Conservation (phyloP, 2,888 invertebrate species). For the Aproaerema taeniolella region DNA sequence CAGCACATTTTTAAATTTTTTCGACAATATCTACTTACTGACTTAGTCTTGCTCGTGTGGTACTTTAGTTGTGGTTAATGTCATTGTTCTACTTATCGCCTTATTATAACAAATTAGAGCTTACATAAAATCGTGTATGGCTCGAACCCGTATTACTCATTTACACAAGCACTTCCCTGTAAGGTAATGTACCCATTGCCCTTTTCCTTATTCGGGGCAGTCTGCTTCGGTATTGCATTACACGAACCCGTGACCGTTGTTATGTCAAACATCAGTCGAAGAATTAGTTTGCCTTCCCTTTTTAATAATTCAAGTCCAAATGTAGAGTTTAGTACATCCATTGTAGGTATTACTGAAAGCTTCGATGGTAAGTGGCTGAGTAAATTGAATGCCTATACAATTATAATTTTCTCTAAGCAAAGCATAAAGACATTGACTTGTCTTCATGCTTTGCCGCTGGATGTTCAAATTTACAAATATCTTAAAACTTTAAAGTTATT, state of each 20-base stretch:
- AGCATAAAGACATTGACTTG: no score
- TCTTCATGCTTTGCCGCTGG: no score
- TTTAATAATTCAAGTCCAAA: neutral
- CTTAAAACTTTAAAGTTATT: no score
- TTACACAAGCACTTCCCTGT: neutral
- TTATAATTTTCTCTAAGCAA: no score
- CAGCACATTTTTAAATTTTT: no score
- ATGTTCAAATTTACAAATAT: no score
- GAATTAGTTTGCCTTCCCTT: constrained; percentile 2
- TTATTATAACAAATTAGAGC: no score
- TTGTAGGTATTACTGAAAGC: neutral
- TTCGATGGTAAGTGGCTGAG: constrained; percentile 1
- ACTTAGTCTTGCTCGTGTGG: no score
- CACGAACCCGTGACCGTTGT: neutral
- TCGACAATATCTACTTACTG: no score
- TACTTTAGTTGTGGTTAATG: no score
- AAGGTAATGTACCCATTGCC: constrained; percentile 8
- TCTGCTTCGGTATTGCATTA: neutral
- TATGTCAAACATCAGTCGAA: constrained; percentile 1
- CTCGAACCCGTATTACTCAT: constrained; percentile 3
- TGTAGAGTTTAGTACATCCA: neutral
- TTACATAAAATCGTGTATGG: no score
- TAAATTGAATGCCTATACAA: neutral
- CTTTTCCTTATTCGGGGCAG: constrained; percentile 9
- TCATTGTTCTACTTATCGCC: no score